phyloP scores from a whole-genome alignment of 2,888 invertebrate genomes.

The Caenorhabditis imperialis region DNA sequence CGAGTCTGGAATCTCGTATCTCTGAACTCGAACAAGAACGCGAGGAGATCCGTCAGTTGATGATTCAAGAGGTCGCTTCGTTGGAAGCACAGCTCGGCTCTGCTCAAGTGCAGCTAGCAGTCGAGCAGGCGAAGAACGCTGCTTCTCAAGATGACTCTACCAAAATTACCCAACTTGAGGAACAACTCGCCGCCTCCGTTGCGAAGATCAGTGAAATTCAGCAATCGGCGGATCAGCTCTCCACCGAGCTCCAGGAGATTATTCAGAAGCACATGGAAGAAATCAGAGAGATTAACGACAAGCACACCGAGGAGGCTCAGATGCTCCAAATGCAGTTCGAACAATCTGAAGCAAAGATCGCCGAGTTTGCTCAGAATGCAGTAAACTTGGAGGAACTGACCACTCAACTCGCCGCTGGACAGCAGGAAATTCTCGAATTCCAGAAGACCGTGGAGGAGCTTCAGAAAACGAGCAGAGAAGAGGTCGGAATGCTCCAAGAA shows the following conservation, averaged over 20 bases:
- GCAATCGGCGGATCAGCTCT: too few species aligned
- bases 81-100: slow-evolving; percentile 8
- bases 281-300: neutral
- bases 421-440: neutral
- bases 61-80: neutral
- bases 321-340: neutral
- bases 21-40: slow-evolving; percentile 7
- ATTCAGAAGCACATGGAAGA: neutral
- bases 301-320: neutral
- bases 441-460: neutral
- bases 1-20: neutral
- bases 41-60: slow-evolving; percentile 1
- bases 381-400: slow-evolving; percentile 6
- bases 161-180: too few species aligned
- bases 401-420: neutral
- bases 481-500: neutral
- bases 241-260: too few species aligned
- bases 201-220: too few species aligned
- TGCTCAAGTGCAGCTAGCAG: neutral
- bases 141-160: too few species aligned
- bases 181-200: too few species aligned
- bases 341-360: neutral
- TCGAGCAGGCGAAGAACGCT: neutral
- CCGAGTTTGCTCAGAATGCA: too few species aligned
- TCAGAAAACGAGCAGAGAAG: neutral